Evolutionary conservation across 1,140 invertebrate species (phyloP).

Genomic region (Drosophila lowei): DNA sequence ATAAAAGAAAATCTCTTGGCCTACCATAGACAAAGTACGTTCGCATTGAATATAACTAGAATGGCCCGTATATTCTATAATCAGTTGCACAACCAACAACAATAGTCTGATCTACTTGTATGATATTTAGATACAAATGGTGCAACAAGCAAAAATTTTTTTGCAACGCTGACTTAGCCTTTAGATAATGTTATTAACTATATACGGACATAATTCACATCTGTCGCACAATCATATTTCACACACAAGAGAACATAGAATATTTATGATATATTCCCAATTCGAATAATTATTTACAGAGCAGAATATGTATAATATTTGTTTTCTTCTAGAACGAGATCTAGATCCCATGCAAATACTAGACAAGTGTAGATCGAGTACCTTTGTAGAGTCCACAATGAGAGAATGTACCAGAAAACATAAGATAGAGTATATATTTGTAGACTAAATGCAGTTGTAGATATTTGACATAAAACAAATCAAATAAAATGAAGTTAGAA

Average conservation of each 20-base stretch:
- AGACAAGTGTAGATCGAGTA: slow-evolving; percentile 19
- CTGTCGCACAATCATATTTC: slow-evolving; percentile 72
- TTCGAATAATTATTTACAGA: slow-evolving; percentile 53
- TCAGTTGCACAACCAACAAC: slow-evolving; percentile 26
- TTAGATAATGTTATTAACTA: slow-evolving; percentile 57
- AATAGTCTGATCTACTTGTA: slow-evolving; percentile 33
- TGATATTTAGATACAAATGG: slow-evolving; percentile 27
- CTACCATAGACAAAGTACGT: too few species aligned
- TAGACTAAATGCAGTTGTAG: slow-evolving; percentile 44
- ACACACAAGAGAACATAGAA: slow-evolving; percentile 28
- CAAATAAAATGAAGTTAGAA: slow-evolving; percentile 18
- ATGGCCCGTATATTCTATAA: slow-evolving; percentile 57
- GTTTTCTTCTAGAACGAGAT: slow-evolving; percentile 19
- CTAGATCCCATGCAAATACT: slow-evolving; percentile 4
- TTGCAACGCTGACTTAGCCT: slow-evolving; percentile 66
- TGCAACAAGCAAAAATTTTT: slow-evolving; percentile 54
- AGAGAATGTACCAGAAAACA: slow-evolving; percentile 11
- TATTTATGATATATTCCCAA: slow-evolving; percentile 39
- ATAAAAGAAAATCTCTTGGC: too few species aligned
- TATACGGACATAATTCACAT: slow-evolving; percentile 34
- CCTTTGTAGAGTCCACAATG: slow-evolving; percentile 39
- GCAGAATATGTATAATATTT: slow-evolving; percentile 25
- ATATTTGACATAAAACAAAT: slow-evolving; percentile 23
- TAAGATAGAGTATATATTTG: slow-evolving; percentile 36
- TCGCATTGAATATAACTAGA: slow-evolving; percentile 34